Evolutionary conservation across 2,113 vertebrate genomes (phyloP).

Genomic region (Origma solitaria): DNA sequence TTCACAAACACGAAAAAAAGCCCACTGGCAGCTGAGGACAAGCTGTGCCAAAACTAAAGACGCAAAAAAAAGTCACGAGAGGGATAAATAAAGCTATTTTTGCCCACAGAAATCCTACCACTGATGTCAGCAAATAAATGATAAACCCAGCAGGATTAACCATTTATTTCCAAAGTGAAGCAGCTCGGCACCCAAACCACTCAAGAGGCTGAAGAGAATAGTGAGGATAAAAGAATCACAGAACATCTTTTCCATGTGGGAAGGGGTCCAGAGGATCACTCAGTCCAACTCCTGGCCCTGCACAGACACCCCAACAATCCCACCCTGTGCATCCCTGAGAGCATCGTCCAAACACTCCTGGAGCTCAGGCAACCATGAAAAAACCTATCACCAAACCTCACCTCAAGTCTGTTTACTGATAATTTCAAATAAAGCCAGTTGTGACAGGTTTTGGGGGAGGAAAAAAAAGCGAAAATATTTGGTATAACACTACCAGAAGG

Average conservation of each 20-base stretch:
- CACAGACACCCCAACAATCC: neutral
- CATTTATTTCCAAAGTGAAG: neutral
- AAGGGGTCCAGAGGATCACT: neutral
- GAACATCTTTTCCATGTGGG: neutral
- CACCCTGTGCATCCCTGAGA: neutral
- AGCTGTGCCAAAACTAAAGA: neutral
- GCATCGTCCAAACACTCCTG: fast-evolving
- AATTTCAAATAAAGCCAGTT: neutral
- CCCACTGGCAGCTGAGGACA: neutral
- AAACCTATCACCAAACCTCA: neutral
- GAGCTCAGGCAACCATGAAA: neutral
- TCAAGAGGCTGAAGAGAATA: neutral
- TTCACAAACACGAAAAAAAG: neutral
- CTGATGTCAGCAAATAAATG: neutral
- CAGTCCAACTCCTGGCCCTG: neutral
- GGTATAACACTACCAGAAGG: neutral
- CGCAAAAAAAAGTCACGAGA: neutral
- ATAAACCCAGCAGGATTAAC: fast-evolving
- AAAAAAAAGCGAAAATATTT: neutral
- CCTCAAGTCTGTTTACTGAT: neutral
- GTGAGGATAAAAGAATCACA: neutral
- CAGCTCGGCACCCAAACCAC: fast-evolving
- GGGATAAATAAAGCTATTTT: neutral
- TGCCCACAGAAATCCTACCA: neutral
- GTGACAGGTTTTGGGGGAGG: neutral